Evolutionary conservation across 2,888 invertebrate genomes (phyloP).

Genomic region (Drosophila emarginata): DNA sequence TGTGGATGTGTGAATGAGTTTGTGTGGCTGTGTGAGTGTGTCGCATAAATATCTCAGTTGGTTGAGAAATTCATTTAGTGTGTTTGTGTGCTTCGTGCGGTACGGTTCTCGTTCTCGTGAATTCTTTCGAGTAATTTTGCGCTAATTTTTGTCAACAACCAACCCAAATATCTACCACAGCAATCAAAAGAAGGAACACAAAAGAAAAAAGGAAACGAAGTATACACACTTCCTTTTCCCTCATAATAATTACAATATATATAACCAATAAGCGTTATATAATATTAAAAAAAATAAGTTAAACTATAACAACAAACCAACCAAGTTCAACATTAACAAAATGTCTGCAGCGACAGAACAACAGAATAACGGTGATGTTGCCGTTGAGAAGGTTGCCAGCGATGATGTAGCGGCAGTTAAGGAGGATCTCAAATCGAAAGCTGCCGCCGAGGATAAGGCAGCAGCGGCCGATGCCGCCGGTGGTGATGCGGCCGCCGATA

Average conservation of each 20-base stretch:
- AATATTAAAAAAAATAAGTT: slow-evolving; percentile 57
- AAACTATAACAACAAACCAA: slow-evolving; percentile 29
- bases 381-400: slow-evolving; percentile 87
- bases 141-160: slow-evolving; percentile 74
- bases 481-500: slow-evolving; percentile 77
- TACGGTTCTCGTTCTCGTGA: slow-evolving; percentile 69
- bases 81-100: slow-evolving; percentile 80
- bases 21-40: slow-evolving; percentile 29
- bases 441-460: slow-evolving; percentile 72
- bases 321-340: slow-evolving; percentile 48
- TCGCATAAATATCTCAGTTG: slow-evolving; percentile 75
- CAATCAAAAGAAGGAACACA: slow-evolving; percentile 50
- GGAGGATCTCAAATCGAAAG: slow-evolving; percentile 82
- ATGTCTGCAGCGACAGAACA: slow-evolving; percentile 90
- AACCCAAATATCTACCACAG: slow-evolving; percentile 51
- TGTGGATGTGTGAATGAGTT: slow-evolving; percentile 28
- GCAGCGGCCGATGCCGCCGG: slow-evolving; percentile 64
- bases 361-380: slow-evolving; percentile 88
- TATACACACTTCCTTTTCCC: slow-evolving; percentile 39
- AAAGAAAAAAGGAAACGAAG: slow-evolving; percentile 24
- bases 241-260: slow-evolving; percentile 38
- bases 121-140: slow-evolving; percentile 65
- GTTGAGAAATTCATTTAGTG: slow-evolving; percentile 71
- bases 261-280: slow-evolving; percentile 71
- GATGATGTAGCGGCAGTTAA: slow-evolving; percentile 80